Base-by-base conservation (phyloP, 2,888 invertebrate species). In the Cataglyphis albicans region DNA sequence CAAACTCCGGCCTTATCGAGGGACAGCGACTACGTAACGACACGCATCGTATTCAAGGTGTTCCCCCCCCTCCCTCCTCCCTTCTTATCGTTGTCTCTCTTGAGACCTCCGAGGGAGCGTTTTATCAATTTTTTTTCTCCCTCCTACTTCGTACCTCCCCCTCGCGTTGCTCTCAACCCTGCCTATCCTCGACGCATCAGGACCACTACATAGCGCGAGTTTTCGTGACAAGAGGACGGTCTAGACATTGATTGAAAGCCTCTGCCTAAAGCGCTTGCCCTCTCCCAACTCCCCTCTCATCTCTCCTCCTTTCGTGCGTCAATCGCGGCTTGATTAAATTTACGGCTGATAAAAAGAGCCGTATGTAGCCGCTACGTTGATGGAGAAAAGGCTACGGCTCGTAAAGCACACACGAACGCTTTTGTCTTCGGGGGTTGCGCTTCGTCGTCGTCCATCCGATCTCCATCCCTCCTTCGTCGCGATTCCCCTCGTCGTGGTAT, bases 161-260 rank as follows among this genome's bases (percentile, higher is more conserved):
- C 44, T 3, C n/a, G 7, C 68, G 44, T 32, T 25, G 65, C 65
- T 10, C 67, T 61, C 57, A 9, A n/a, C 55, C 44, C 41, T 29
- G 67, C 38, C 15, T 15, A 61, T 21, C 15, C 7, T 35, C 67
- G 68, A 59, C 76, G 68, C 70, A 82, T 80, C 78, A 35, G 81
- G 65, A 72, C 70, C 70, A 74, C 35, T 15, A 3, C 44, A 67
- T 70, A 86, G 29, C 65, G 80, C 68, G 83, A 87, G 88, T 86
- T 90, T 85, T 87, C 91, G 89, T 90, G 92, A 91, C 92, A 90
- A 89, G 91, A 89, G 90, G 85, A 80, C 90, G 88, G 87, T 87
- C 88, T 88, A 88, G 93, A 93, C 93, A 92, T 92, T 93, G 93
- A 93, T 93, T 87, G 93, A 93, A 90, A 91, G 91, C 91, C 86